Base-by-base conservation (phyloP, 2,113 vertebrate species). In the Procavia capensis region DNA sequence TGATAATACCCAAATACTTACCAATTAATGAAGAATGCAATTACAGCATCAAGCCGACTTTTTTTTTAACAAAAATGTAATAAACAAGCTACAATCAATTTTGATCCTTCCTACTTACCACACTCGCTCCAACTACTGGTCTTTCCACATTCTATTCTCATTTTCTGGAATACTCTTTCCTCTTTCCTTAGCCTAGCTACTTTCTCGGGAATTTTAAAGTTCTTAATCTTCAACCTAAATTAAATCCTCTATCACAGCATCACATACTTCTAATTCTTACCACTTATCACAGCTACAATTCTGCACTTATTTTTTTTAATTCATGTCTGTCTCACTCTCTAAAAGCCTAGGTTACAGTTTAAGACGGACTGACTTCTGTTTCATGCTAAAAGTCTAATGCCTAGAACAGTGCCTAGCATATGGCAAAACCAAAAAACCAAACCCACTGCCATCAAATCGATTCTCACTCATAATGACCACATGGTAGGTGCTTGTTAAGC, bases 41-140 rank as follows among this genome's bases (percentile, higher is more conserved):
- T 16, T 17, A 68, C 0, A 50, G 39, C 57, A 43, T 64, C 45
- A 88, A 82, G 74, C 63, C 4, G 66, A 72, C 43, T 29, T 68
- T 43, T 85, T 25, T 10, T 66, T 68, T 34, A 90, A 76, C 41
- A 85, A 96, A 96, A 95, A 92, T 63, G 24, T 14, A 84, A 86
- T 74, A 96, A 70, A 93, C 70, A n/a, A n/a, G n/a, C n/a, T n/a
- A n/a, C n/a, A n/a, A n/a, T n/a, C n/a, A n/a, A n/a, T n/a, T 47
- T n/a, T 59, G 72, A 88, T 27, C 43, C 75, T 59, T 93, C 11
- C 45, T n/a, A 41, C 5, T 63, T 34, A 66, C 27, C n/a, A n/a
- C 14, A 79, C 22, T 66, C 29, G 24, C 75, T 75, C 76, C 43
- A 94, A 19, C 45, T 20, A 63, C 5, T 43, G 66, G 41, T 90